Conservation (phyloP, 2,888 invertebrate genomes). For the Dryadula phaetusa region DNA sequence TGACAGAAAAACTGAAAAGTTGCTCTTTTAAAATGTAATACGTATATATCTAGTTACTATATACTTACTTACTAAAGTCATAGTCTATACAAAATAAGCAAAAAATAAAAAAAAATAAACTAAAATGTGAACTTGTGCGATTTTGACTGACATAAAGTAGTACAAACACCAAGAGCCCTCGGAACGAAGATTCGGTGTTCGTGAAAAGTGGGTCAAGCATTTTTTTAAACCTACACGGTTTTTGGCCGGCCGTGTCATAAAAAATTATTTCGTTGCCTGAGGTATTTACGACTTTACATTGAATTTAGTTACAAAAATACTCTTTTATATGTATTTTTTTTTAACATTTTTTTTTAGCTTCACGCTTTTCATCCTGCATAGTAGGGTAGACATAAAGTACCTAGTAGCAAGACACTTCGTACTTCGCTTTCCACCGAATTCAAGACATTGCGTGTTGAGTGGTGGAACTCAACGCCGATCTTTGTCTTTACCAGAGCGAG, state of each 20-base stretch:
- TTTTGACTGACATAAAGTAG: constrained; percentile 45
- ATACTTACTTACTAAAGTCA: neutral
- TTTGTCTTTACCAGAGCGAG: too few species aligned
- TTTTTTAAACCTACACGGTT: constrained; percentile 35
- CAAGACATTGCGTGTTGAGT: too few species aligned
- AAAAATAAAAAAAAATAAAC: constrained; percentile 33
- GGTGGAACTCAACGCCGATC: too few species aligned
- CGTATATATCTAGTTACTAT: too few species aligned
- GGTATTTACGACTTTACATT: constrained; percentile 5
- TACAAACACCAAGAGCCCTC: constrained; percentile 43
- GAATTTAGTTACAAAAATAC: constrained; percentile 9
- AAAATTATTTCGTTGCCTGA: constrained; percentile 8
- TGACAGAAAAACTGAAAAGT: too few species aligned
- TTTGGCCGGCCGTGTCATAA: constrained; percentile 37
- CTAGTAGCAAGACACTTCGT: too few species aligned
- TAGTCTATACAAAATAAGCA: constrained; percentile 10
- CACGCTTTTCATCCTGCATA: too few species aligned
- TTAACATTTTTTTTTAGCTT: too few species aligned
- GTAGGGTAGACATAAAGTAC: too few species aligned
- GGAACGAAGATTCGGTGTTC: constrained; percentile 40
- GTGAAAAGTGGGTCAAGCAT: constrained; percentile 45
- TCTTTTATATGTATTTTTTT: neutral
- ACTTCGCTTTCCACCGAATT: too few species aligned
- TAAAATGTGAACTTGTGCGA: constrained; percentile 39
- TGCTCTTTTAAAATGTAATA: too few species aligned